Evolutionary conservation across 2,888 invertebrate genomes (phyloP).

Genomic region (Dryobota labecula): DNA sequence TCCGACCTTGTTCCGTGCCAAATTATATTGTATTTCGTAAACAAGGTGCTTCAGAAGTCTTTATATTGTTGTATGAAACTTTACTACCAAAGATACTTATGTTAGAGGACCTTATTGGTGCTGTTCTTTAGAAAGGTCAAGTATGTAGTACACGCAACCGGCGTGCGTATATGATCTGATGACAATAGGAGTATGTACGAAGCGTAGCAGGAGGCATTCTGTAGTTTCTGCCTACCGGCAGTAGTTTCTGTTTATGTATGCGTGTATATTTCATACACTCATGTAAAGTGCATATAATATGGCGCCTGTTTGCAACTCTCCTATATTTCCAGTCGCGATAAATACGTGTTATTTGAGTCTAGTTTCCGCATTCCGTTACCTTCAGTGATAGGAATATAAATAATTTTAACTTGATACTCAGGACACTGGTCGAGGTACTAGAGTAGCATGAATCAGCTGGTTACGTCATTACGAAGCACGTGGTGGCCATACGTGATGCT

Average conservation of each 20-base stretch:
- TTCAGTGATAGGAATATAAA: slow-evolving; percentile 41
- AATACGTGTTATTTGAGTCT: slow-evolving; percentile 37
- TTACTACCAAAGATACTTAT: neutral
- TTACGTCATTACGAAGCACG: slow-evolving; percentile 71
- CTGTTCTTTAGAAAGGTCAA: neutral
- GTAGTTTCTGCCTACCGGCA: neutral
- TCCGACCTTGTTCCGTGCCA: slow-evolving; percentile 48
- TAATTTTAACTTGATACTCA: slow-evolving; percentile 46
- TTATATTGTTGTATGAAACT: slow-evolving; percentile 12
- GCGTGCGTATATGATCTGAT: neutral
- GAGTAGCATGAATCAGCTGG: slow-evolving; percentile 56
- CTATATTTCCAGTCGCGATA: slow-evolving; percentile 11
- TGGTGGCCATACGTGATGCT: slow-evolving; percentile 68
- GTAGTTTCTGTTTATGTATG: neutral
- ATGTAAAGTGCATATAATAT: slow-evolving; percentile 1
- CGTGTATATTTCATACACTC: neutral
- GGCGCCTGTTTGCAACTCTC: slow-evolving; percentile 4
- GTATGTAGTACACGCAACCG: no score
- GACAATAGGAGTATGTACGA: neutral
- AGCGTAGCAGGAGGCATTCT: neutral
- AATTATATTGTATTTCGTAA: slow-evolving; percentile 47
- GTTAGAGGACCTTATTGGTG: neutral
- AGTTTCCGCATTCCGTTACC: slow-evolving; percentile 64
- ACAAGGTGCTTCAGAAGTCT: slow-evolving; percentile 39
- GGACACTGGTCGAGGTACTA: slow-evolving; percentile 41